A percentile compares a stretch with the other conserved stretches of the same genome.
Evolutionary conservation across 2,797 vertebrate genomes (phyloP).

Genomic region (Adelosebastes latens): DNA sequence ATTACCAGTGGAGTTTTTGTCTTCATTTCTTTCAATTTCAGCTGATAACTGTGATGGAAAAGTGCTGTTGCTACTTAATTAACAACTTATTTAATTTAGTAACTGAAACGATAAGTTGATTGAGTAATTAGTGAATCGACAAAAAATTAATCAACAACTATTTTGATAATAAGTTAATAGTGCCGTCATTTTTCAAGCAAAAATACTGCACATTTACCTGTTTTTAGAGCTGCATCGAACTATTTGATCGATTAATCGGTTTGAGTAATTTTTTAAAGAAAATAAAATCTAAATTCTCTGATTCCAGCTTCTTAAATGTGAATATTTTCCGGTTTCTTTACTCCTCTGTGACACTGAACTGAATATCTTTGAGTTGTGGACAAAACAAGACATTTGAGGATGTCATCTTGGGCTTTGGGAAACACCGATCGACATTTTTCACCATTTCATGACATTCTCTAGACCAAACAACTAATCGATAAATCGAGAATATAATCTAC

Average conservation of each 20-base stretch:
- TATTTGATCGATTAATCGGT: too few relatives aligned
- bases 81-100: background rate
- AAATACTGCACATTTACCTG: too few relatives aligned
- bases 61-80: background rate
- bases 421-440: too few relatives aligned
- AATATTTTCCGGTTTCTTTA: background rate
- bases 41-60: background rate
- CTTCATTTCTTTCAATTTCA: background rate
- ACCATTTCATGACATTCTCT: too few relatives aligned
- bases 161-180: background rate
- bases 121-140: background rate
- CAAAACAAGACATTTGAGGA: too few relatives aligned
- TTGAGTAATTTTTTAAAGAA: too few relatives aligned
- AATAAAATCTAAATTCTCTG: too few relatives aligned
- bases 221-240: background rate
- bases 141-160: background rate
- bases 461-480: rapidly evolving
- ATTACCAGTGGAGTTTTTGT: background rate
- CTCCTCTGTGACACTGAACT: too few relatives aligned
- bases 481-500: too few relatives aligned
- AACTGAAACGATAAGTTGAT: background rate
- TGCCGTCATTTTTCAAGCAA: background rate
- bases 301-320: too few relatives aligned
- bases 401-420: too few relatives aligned
- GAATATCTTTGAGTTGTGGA: too few relatives aligned